Evolutionary conservation across 2,888 invertebrate species (phyloP), one percentile per base, ranked within the genome.

Genomic region (Mythimna pallens): DNA sequence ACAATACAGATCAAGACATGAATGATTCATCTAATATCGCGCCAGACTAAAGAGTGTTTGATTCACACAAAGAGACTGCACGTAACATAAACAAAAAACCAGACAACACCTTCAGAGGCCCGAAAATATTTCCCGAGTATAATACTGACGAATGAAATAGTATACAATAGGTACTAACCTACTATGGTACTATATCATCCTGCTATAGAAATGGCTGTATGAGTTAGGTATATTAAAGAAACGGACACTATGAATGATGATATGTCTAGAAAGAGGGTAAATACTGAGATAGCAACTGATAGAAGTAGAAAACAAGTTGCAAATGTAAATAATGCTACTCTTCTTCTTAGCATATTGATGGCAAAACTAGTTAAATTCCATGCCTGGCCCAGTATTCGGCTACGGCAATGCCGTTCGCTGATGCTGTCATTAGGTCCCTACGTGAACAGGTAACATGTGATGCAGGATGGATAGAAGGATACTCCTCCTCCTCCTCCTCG

Each of bases 21-120:
- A 88, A 88, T 94, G 94, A 94, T 86, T 94, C 93, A 93, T 86
- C 89, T 91, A 91, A 92, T 90, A 89, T 87, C 82, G 81, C 78
- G 81, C 81, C 87, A 88, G 84, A 86, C 88, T 71, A 81, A 66
- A 80, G 68, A 81, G 84, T 77, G 84, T 85, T 87, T 86, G 86
- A 86, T 86, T 82, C 84, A 86, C 86, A 89, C 89, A 93, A 88
- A 90, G 88, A 89, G 17, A 86, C 81, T 88, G 86, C 87, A 88
- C 79, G 83, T 79, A 89, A 89, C 86, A 84, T 67, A 20, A 52
- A 89, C 90, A 92, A 93, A 92, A 92, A 92, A 92, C 86, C 82
- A 88, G 89, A 88, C 89, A 72, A 81, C 81, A 79, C 85, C 86
- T 89, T 88, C 80, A 85, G 88, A 84, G 89, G 87, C 88, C 88